Conservation (phyloP, 2,888 invertebrate species). For the Monochamus alternatus region DNA sequence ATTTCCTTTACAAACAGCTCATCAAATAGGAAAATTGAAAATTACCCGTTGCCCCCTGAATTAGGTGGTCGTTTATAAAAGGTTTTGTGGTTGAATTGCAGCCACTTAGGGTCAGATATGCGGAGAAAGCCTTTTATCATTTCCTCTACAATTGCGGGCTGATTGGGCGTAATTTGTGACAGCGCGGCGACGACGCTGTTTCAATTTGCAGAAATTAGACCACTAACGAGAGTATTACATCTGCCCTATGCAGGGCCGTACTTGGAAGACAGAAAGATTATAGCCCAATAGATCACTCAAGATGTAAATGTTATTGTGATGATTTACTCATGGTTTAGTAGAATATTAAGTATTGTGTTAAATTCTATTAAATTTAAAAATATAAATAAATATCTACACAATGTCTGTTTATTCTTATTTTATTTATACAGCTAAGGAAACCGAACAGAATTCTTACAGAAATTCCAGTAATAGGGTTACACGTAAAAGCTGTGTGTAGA, state of each 20-base stretch:
- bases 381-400: too few relatives aligned
- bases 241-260: constrained; percentile 53
- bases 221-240: constrained; percentile 54
- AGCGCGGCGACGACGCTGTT: constrained; percentile 53
- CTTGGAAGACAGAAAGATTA: not conserved
- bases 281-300: not conserved
- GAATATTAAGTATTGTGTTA: not conserved
- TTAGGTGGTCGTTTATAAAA: constrained; percentile 43
- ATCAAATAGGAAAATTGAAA: constrained; percentile 31
- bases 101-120: constrained; percentile 39
- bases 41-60: constrained; percentile 22
- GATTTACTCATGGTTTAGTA: not conserved
- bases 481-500: too few relatives aligned
- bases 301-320: not conserved
- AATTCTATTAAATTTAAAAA: too few relatives aligned
- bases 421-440: too few relatives aligned
- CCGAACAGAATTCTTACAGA: too few relatives aligned
- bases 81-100: constrained; percentile 39
- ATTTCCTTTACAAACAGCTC: constrained; percentile 31
- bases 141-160: constrained; percentile 64
- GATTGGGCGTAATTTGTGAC: constrained; percentile 66
- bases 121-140: constrained; percentile 48
- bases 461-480: too few relatives aligned
- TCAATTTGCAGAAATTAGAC: constrained; percentile 57
- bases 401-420: too few relatives aligned